Evolutionary conservation across 2,888 invertebrate species (phyloP).

Genomic region (Nudaria mundana): DNA sequence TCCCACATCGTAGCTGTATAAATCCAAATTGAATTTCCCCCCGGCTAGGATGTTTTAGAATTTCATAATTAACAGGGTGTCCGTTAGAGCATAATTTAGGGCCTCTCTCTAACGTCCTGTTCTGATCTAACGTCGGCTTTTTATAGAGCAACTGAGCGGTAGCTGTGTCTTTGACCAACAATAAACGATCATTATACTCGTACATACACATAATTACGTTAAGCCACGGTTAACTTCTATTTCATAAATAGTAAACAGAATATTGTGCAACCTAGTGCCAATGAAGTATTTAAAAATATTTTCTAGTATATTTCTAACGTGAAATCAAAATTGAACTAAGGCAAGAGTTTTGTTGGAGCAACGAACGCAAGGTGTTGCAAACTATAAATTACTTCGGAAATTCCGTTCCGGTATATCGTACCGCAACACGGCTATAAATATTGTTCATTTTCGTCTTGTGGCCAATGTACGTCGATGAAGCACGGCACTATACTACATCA

Average conservation of each 20-base stretch:
- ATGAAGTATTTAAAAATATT: constrained; percentile 23
- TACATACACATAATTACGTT: no score
- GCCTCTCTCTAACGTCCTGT: no score
- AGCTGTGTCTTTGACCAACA: no score
- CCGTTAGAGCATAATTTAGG: no score
- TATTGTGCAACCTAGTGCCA: constrained; percentile 2
- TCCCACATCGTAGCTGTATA: constrained; percentile 21
- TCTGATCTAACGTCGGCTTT: no score
- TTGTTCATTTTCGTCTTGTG: constrained; percentile 71
- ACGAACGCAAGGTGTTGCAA: constrained; percentile 56
- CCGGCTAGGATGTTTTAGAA: constrained; percentile 31
- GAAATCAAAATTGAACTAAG: constrained; percentile 32
- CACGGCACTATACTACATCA: constrained; percentile 43
- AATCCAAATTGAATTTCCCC: constrained; percentile 42
- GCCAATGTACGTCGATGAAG: constrained; percentile 61
- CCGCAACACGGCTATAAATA: constrained; percentile 68
- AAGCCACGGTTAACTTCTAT: no score
- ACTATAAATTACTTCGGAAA: constrained; percentile 74
- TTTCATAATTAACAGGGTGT: no score
- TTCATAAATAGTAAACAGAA: constrained; percentile 5
- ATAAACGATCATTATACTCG: no score
- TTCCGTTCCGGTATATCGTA: constrained; percentile 63
- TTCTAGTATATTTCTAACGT: constrained; percentile 15
- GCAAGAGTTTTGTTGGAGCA: constrained; percentile 25
- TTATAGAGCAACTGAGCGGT: no score